Conservation (phyloP, 2,113 vertebrate species). For the Mirounga angustirostris region DNA sequence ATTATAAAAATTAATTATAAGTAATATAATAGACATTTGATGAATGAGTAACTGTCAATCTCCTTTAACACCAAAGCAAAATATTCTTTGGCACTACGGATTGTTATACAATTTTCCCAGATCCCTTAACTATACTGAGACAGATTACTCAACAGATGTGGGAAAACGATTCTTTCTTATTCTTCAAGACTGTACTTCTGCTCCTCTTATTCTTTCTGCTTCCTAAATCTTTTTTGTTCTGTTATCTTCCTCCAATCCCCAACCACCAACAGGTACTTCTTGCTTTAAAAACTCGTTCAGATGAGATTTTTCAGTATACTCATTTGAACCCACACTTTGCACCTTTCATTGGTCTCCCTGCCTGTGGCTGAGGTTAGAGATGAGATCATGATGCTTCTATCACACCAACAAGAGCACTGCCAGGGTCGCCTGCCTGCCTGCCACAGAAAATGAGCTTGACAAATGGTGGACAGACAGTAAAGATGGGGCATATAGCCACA, state of each 20-base stretch:
- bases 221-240: background rate
- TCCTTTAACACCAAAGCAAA: conserved; percentile 20
- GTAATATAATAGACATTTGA: background rate
- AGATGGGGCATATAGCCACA: background rate
- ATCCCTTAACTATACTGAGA: background rate
- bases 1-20: background rate
- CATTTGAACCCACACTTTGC: background rate
- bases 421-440: background rate
- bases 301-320: background rate
- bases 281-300: background rate
- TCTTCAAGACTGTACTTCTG: background rate
- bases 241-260: background rate
- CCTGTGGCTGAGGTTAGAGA: background rate
- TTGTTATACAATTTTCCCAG: background rate
- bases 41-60: background rate
- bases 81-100: background rate
- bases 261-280: background rate
- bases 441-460: background rate
- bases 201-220: background rate
- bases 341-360: background rate
- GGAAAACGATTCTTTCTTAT: background rate
- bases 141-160: background rate
- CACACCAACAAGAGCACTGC: background rate
- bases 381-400: background rate
- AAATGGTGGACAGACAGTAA: background rate